phyloP scores from a whole-genome alignment of 2,797 vertebrate genomes.

The Carapus acus region DNA sequence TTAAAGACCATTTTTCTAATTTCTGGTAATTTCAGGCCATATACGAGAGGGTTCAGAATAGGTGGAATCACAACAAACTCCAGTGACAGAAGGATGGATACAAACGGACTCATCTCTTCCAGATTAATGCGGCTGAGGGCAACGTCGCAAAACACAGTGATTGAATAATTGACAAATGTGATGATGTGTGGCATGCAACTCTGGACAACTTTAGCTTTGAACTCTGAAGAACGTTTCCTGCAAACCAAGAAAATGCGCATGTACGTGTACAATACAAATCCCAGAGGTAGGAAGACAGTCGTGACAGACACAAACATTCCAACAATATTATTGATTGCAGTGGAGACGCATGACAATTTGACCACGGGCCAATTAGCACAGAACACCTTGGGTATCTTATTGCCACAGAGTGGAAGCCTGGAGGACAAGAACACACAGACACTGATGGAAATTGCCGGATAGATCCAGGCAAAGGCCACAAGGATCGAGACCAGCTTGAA shows the following conservation, averaged over 20 bases:
- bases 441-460: slow-evolving; percentile 31
- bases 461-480: slow-evolving; percentile 27
- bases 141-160: slow-evolving; percentile 53
- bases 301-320: slow-evolving; percentile 37
- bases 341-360: slow-evolving; percentile 47
- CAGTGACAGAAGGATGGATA: slow-evolving; percentile 52
- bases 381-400: slow-evolving; percentile 47
- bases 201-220: slow-evolving; percentile 47
- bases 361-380: slow-evolving; percentile 56
- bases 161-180: slow-evolving; percentile 51
- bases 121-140: slow-evolving; percentile 46
- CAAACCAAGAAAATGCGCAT: slow-evolving; percentile 41
- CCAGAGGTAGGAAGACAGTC: slow-evolving; percentile 46
- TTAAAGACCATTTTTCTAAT: slow-evolving; percentile 43
- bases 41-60: slow-evolving; percentile 60
- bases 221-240: slow-evolving; percentile 34
- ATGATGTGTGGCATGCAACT: slow-evolving; percentile 55
- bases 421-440: slow-evolving; percentile 34
- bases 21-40: slow-evolving; percentile 59
- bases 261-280: slow-evolving; percentile 56
- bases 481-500: slow-evolving; percentile 17
- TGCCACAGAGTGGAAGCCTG: slow-evolving; percentile 51
- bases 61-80: slow-evolving; percentile 62
- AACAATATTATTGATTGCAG: slow-evolving; percentile 38
- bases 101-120: slow-evolving; percentile 38